Base-by-base conservation (phyloP, 2,113 vertebrate genomes). In the Oryzias woworae region DNA sequence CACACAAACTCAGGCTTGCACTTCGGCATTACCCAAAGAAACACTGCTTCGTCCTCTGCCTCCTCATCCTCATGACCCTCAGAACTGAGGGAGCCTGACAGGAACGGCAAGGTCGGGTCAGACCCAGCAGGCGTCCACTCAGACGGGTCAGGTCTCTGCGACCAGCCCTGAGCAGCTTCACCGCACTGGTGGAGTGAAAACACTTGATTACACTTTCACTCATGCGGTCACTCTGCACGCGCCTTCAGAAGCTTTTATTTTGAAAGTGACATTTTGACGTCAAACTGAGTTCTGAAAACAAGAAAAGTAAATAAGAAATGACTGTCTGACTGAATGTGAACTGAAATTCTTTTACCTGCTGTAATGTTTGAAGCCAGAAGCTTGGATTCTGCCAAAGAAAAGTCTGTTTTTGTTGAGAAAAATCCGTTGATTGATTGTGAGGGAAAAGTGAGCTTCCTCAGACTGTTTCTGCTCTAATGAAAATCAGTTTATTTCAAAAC, bases 1-100 rank as follows among this genome's bases (percentile, higher is more conserved):
- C 7, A 7, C 14, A 22, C 31, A 87, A 66, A 77, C 71, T 71
- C 86, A 31, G 42, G 15, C 26, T 45, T 50, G 51, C 68, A 56
- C 66, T 15, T 47, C 65, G 22, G 43, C 22, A 77, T 92, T 93
- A 93, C 92, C 92, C 88, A 92, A 61, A 92, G 84, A 68, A 91
- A 83, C 62, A 75, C 86, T 0, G 79, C 81, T 48, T 91, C 88
- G 12, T 92, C 90, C 73, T 92, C 89, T 17, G 66, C 80, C 45
- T 87, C 85, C 52, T 85, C 85, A 5, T 87, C 79, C 47, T 73
- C 77, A 12, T 54, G 68, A 48, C 62, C 76, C 55, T 60, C 68
- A 22, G 74, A 60, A 66, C 59, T 41, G 58, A 82, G 57, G 71
- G 77, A 68, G 23, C 73, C 55, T 6, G 68, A 65, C 26, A 45